Evolutionary conservation across 2,113 vertebrate genomes (phyloP), one percentile per base, ranked within the genome.

Genomic region (Nematolebias whitei): DNA sequence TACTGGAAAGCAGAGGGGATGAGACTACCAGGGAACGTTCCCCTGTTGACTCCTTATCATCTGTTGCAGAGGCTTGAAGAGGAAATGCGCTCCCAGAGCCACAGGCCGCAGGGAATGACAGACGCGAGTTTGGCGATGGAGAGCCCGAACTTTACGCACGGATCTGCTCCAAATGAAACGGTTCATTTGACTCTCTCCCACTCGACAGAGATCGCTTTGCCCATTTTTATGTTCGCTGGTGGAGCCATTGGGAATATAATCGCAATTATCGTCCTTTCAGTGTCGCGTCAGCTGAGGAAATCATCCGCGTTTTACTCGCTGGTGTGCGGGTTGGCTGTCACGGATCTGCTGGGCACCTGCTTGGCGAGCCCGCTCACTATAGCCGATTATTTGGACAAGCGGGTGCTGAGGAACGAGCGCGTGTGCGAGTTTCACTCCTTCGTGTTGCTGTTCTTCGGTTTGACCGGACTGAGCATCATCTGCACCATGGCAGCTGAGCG

Each of bases 401-500:
- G 57, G 24, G 22, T 98, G 93, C 93, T 1, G 89, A 82, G 3
- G 85, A 80, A 76, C 43, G 0, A 0, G 1, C 56, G 47, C 7
- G 55, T 87, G 3, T 92, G 91, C 61, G 75, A 87, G 41, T 90
- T 91, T 18, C 57, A 87, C 3, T 87, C 90, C 2, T 92, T 91
- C 16, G 3, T 92, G 71, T 86, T 99, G 41, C 93, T 99, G 40
- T 99, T 99, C 73, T 99, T 99, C n/a, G 91, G 95, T 3, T 78
- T 98, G 0, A 93, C 96, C 0, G 97, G 98, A 1, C 92, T 99
- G 51, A 98, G 96, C 88, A 98, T 98, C 87, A 98, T 98, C 55
- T 98, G 94, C 49, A 94, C 96, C 80, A 99, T 99, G 98, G 96
- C 97, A 0, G 93, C 96, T 12, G 98, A 99, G 89, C 92, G 98